phyloP scores from a whole-genome alignment of 2,888 invertebrate species.

The Heliconius ismenius region DNA sequence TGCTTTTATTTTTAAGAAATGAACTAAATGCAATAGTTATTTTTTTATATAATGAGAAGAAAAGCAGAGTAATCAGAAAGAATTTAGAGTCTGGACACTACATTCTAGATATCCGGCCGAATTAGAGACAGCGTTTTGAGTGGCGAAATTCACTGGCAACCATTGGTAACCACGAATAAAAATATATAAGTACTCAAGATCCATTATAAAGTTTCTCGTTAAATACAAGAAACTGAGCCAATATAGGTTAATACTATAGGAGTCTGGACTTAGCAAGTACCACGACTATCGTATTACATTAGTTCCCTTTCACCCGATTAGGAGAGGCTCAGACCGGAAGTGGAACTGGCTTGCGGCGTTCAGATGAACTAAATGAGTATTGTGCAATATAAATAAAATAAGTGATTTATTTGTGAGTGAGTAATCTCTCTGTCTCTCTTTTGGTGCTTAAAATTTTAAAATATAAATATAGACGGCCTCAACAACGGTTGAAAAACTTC shows the following conservation, averaged over 20 bases:
- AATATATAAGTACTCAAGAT: not conserved
- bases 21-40: too few relatives aligned
- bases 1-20: too few relatives aligned
- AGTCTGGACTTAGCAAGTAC: conserved; percentile 11
- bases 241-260: conserved; percentile 21
- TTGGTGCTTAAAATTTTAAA: too few relatives aligned
- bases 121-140: too few relatives aligned
- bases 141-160: too few relatives aligned
- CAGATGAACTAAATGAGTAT: not conserved
- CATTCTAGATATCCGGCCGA: too few relatives aligned
- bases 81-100: not conserved
- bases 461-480: too few relatives aligned
- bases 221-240: not conserved
- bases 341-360: conserved; percentile 17
- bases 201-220: not conserved
- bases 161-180: too few relatives aligned
- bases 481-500: too few relatives aligned
- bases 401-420: not conserved
- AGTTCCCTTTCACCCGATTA: conserved; percentile 23
- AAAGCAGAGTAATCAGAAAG: not conserved
- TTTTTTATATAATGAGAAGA: too few relatives aligned
- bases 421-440: too few relatives aligned
- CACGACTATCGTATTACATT: conserved; percentile 25
- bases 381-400: not conserved
- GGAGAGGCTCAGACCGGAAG: conserved; percentile 19